Percentiles rank a stretch among this genome's conserved stretches.
Evolutionary conservation across 2,888 invertebrate species (phyloP).

Genomic region (Leptinotarsa peninsularis): DNA sequence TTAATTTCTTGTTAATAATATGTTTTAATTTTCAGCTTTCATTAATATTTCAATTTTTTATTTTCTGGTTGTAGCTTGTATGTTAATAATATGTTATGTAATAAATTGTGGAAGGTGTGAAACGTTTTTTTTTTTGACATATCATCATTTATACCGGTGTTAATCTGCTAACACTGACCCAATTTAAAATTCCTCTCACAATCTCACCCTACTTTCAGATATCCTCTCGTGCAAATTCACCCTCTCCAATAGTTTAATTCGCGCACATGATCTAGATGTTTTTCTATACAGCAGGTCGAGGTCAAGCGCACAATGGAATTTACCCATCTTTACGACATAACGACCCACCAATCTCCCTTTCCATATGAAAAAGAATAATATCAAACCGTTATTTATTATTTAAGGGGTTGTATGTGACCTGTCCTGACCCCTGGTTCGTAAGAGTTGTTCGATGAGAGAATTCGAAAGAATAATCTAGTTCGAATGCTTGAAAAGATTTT

Average conservation of each 20-base stretch:
- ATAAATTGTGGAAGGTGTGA: too few relatives aligned
- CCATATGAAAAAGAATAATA: neutral
- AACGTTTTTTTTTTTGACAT: too few relatives aligned
- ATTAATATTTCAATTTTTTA: too few relatives aligned
- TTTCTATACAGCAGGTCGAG: neutral
- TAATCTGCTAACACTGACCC: too few relatives aligned
- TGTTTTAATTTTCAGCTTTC: too few relatives aligned
- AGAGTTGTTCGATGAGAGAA: neutral
- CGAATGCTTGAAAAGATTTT: neutral
- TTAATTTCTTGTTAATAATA: too few relatives aligned
- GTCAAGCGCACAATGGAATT: neutral
- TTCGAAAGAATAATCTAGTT: neutral
- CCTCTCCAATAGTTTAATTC: neutral
- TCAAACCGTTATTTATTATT: neutral
- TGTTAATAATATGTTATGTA: too few relatives aligned
- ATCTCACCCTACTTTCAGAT: too few relatives aligned
- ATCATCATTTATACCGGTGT: too few relatives aligned
- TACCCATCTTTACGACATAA: slow-evolving; percentile 7
- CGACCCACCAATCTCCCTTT: neutral
- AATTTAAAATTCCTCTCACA: too few relatives aligned
- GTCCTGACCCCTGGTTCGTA: neutral
- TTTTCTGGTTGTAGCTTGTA: too few relatives aligned
- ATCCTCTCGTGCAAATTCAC: neutral
- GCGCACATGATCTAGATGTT: slow-evolving; percentile 4
- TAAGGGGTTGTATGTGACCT: neutral